Base-by-base conservation (phyloP, 1,140 invertebrate genomes). In the Pogonognathellus flavescens region DNA sequence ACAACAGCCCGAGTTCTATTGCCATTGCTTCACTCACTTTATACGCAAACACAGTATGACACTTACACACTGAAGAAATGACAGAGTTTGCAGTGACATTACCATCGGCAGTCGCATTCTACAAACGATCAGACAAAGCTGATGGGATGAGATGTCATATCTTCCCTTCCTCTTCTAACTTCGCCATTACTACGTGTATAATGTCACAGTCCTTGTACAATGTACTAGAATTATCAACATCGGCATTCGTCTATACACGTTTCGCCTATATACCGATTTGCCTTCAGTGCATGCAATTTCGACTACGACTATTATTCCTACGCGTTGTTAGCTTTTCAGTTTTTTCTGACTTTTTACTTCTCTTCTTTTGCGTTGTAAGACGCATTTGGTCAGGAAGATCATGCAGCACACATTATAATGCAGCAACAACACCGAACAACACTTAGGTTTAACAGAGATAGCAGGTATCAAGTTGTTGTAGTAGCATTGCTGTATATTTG, bases 51-150 rank as follows among this genome's bases (percentile, higher is more conserved):
- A 41, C 31, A 41, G 31, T 3, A 6, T 41, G 70, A 66, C 62
- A 66, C 62, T 66, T 25, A 66, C 18, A 6, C 53, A 55, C 60
- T 7, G 10, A 72, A 72, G 66, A 76, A 76, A 76, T 76, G 70
- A 50, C 66, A 72, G 66, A 62, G 59, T 20, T 20, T 76, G 14
- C 25, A 7, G 5, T 76, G 41, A n/a, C 70, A 76, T 76, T 76
- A 76, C 14, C 70, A 76, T 76, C 14, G 25, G 22, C 14, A 31
- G 11, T 70, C 22, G 11, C 66, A 70, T 70, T 70, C 4, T 13
- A 11, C 22, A 41, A 70, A 70, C 13, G 70, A 31, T 57, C 53
- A 57, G 53, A 41, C 20, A 41, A 70, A 70, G 25, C 66, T 70
- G 66, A 70, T 70, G 66, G 5, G 22, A 25, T 13, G 62, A 10